Evolutionary conservation across 2,113 vertebrate genomes (phyloP).

Genomic region (Muscicapa adusta): DNA sequence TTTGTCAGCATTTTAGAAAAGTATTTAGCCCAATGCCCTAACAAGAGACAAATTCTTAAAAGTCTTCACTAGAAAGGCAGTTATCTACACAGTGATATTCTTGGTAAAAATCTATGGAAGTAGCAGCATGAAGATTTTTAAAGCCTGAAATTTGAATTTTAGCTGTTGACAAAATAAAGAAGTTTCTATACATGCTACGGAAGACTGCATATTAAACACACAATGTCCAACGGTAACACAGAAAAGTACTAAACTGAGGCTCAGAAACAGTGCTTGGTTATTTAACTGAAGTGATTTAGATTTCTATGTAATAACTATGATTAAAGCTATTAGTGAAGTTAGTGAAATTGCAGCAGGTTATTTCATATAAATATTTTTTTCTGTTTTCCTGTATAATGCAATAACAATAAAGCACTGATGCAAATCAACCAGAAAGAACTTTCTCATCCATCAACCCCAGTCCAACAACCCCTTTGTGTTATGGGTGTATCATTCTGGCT

Average conservation of each 20-base stretch:
- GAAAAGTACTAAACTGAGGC: not conserved
- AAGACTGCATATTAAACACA: not conserved
- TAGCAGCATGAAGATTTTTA: not conserved
- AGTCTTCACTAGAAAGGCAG: not conserved
- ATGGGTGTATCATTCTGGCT: not conserved
- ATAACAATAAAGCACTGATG: not conserved
- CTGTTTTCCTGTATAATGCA: not conserved
- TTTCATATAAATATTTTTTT: not conserved
- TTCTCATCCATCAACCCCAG: accelerated
- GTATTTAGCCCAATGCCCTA: not conserved
- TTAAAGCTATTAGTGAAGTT: not conserved
- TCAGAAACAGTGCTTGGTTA: not conserved
- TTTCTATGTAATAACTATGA: not conserved
- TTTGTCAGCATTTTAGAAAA: not conserved
- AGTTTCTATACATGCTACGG: not conserved
- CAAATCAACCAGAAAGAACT: not conserved
- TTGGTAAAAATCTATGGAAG: accelerated
- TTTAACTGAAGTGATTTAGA: not conserved
- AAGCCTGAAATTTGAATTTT: not conserved
- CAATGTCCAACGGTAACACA: not conserved
- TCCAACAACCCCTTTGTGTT: not conserved
- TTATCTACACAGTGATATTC: not conserved
- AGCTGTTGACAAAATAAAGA: not conserved
- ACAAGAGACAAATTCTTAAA: not conserved
- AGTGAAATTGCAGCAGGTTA: not conserved